Base-by-base conservation (phyloP, 2,797 vertebrate species). In the Spheniscus humboldti region DNA sequence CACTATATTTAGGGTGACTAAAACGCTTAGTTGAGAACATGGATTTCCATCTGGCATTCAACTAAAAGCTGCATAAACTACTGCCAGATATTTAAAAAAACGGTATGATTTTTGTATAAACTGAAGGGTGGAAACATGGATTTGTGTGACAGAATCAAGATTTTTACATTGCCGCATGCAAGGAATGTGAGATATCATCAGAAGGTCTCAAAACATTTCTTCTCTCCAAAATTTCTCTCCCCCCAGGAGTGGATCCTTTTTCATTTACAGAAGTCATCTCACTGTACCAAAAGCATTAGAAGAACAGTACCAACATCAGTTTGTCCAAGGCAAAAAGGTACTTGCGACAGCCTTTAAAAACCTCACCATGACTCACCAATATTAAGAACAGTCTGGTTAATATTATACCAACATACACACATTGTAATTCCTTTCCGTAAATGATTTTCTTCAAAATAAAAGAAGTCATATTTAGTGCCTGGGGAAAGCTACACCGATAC, bases 1-100 rank as follows among this genome's bases (percentile, higher is more conserved):
- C 71, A 91, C 94, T 97, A 95, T 95, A 95, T 97, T 95, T 97
- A 96, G 94, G 87, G 59, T 88, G 89, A 96, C 94, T 96, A 94
- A 94, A 96, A 93, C 76, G 92, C 94, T 95, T 88, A 89, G 91
- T 94, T 94, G 79, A 94, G 85, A 97, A 92, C 79, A 92, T 68
- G 82, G 91, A 91, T 92, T 95, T 95, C 96, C 92, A 97, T 93
- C 92, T 97, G 93, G 92, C 91, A 90, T 83, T 92, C 81, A 72
- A 78, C 75, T 68, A 92, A 96, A 91, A 95, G 94, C 92, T 94
- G 68, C 37, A 86, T 59, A 79, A 89, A 92, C 69, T 86, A 92
- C 30, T 95, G 95, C 91, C 91, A 97, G 72, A 90, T 95, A 94
- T 85, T 95, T 75, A 4, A 16, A 63, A 94, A 92, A 91, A 86